Evolutionary conservation across 1,140 invertebrate species (phyloP).

Genomic region (Aleiodes sp.): DNA sequence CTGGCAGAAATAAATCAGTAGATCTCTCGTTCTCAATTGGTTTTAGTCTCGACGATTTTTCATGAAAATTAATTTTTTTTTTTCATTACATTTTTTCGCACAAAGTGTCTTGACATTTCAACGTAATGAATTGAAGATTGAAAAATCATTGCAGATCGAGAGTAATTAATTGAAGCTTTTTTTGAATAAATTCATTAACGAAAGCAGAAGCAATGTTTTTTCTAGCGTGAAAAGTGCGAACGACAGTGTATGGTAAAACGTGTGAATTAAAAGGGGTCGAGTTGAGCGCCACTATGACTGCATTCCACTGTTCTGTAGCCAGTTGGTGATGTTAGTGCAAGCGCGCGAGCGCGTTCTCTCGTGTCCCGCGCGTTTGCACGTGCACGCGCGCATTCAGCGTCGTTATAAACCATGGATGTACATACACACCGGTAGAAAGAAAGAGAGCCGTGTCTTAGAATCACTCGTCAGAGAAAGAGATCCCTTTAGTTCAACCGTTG

Average conservation of each 20-base stretch:
- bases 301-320: conserved; percentile 62
- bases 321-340: conserved; percentile 52
- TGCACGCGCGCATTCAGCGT: conserved; percentile 41
- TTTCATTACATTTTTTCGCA: not conserved
- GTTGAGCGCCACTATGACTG: conserved; percentile 66
- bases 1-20: not conserved
- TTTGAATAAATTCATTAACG: too few relatives aligned
- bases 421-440: conserved; percentile 42
- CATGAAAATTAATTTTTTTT: too few relatives aligned
- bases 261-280: conserved; percentile 60
- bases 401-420: conserved; percentile 32
- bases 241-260: too few relatives aligned
- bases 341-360: conserved; percentile 31
- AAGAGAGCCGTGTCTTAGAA: conserved; percentile 48
- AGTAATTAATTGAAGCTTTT: too few relatives aligned
- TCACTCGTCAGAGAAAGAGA: conserved; percentile 41
- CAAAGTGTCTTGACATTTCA: too few relatives aligned
- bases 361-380: conserved; percentile 41
- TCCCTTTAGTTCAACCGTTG: conserved; percentile 28
- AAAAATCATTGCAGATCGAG: too few relatives aligned
- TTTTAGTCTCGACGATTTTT: too few relatives aligned
- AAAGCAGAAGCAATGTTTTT: too few relatives aligned
- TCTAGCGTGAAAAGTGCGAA: too few relatives aligned
- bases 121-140: too few relatives aligned
- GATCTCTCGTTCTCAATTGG: not conserved